Evolutionary conservation across 2,797 vertebrate species (phyloP).

Genomic region (Phoxinus dragarum): DNA sequence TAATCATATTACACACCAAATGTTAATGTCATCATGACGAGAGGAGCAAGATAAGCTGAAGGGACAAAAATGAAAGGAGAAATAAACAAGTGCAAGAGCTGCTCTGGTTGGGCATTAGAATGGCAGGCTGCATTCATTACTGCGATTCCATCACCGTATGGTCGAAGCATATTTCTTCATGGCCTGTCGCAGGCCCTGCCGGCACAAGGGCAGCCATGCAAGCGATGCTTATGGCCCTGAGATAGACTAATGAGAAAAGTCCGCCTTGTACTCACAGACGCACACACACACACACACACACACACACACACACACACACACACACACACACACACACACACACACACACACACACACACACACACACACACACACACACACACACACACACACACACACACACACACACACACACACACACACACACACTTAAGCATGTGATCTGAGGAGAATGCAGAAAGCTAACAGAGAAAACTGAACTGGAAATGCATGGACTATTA

Average conservation of each 20-base stretch:
- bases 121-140: constrained; percentile 67
- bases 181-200: constrained; percentile 56
- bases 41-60: constrained; percentile 60
- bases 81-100: constrained; percentile 38
- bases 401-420: background rate
- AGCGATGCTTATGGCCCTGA: constrained; percentile 54
- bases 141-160: constrained; percentile 73
- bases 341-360: background rate
- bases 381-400: background rate
- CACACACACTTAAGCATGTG: background rate
- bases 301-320: background rate
- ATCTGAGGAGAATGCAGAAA: background rate
- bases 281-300: background rate
- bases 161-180: constrained; percentile 69
- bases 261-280: background rate
- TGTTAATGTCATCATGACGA: constrained; percentile 31
- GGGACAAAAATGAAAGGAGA: constrained; percentile 52
- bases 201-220: constrained; percentile 64
- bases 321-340: background rate
- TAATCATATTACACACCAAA: constrained; percentile 12
- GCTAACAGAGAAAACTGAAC: constrained; percentile 16
- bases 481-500: background rate
- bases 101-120: constrained; percentile 17
- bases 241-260: constrained; percentile 72
- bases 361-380: background rate